Conservation (phyloP, 2,888 invertebrate species). For the Eupeodes luniger region DNA sequence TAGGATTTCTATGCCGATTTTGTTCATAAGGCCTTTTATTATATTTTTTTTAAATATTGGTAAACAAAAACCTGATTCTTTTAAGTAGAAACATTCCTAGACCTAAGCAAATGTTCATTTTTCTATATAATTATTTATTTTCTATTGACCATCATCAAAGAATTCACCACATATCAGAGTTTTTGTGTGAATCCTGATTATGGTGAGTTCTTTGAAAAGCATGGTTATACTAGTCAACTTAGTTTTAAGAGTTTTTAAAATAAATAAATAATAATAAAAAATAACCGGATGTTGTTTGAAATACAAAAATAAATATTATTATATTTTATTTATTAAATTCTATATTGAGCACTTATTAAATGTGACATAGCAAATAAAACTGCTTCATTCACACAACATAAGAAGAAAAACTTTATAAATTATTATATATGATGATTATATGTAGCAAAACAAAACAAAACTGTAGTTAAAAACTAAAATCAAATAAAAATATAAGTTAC, state of each 20-base stretch:
- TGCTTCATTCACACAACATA: constrained; percentile 53
- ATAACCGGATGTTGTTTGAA: constrained; percentile 61
- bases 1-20: constrained; percentile 48
- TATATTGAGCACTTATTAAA: constrained; percentile 75
- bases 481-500: constrained; percentile 34
- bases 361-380: constrained; percentile 52
- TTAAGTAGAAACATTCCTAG: constrained; percentile 53
- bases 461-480: constrained; percentile 32
- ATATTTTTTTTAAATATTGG: constrained; percentile 11
- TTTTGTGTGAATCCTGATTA: neutral
- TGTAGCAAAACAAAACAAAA: constrained; percentile 36
- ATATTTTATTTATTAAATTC: constrained; percentile 68
- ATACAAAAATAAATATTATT: constrained; percentile 22
- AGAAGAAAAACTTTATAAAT: constrained; percentile 49
- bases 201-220: neutral
- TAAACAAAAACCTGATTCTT: constrained; percentile 47
- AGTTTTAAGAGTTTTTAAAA: constrained; percentile 58
- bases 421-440: neutral
- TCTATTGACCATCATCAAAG: neutral
- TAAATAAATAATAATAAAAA: constrained; percentile 27
- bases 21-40: constrained; percentile 63
- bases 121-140: constrained; percentile 67
- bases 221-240: constrained; percentile 66
- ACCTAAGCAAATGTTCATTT: constrained; percentile 54
- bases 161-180: neutral